Percentiles rank a stretch among this genome's conserved stretches.
Evolutionary conservation across 2,113 vertebrate genomes (phyloP).

Genomic region (Reinhardtius hippoglossoides): DNA sequence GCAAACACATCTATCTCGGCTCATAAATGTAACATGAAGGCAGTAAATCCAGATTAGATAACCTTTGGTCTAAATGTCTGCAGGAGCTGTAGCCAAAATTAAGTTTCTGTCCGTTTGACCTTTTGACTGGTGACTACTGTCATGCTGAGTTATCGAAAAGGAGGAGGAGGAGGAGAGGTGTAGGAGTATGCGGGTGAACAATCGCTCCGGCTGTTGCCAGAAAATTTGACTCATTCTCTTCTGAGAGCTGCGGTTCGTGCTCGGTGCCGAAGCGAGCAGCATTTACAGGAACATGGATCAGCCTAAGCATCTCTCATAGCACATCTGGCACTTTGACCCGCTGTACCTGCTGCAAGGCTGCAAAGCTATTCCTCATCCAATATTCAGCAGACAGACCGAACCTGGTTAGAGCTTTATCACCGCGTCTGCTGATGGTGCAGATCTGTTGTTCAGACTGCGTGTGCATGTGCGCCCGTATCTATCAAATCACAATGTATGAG

Average conservation of each 20-base stretch:
- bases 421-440: constrained; percentile 25
- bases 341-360: constrained; percentile 42
- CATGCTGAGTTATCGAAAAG: constrained; percentile 9
- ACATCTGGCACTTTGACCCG: constrained; percentile 52
- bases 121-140: constrained; percentile 47
- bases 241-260: constrained; percentile 31
- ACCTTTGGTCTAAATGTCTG: constrained; percentile 34
- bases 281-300: constrained; percentile 54
- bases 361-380: constrained; percentile 51
- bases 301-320: constrained; percentile 36
- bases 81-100: constrained; percentile 43
- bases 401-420: constrained; percentile 14
- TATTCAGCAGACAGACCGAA: constrained; percentile 45
- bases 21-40: constrained; percentile 66
- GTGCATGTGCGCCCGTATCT: background rate
- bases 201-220: constrained; percentile 12
- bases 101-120: constrained; percentile 59
- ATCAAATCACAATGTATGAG: background rate
- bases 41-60: constrained; percentile 60
- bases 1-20: constrained; percentile 53
- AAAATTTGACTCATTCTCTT: constrained; percentile 44
- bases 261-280: constrained; percentile 39
- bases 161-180: background rate
- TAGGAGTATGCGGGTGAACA: background rate
- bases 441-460: constrained; percentile 5